phyloP scores from a whole-genome alignment of 2,888 invertebrate genomes.

The Lycia hirtaria region DNA sequence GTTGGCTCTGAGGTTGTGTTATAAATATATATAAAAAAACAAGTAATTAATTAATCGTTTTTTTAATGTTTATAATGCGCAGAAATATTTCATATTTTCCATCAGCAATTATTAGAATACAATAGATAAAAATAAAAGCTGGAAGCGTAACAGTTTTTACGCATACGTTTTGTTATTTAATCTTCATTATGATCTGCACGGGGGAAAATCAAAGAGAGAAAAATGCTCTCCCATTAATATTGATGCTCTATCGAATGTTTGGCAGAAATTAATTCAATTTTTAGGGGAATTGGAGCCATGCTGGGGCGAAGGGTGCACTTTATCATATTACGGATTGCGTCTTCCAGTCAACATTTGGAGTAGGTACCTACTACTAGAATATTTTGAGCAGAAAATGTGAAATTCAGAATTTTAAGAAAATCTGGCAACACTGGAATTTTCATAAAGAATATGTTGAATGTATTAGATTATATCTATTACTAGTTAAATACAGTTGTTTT shows the following conservation, averaged over 20 bases:
- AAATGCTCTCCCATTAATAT: conserved; percentile 66
- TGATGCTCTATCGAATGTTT: conserved; percentile 71
- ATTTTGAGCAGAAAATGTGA: background rate
- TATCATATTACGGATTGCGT: conserved; percentile 80
- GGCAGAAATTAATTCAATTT: conserved; percentile 77
- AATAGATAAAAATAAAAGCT: background rate
- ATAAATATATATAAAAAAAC: no score
- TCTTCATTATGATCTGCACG: conserved; percentile 15
- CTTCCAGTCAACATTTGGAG: conserved; percentile 49
- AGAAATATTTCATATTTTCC: background rate
- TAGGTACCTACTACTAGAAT: background rate
- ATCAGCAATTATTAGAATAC: background rate
- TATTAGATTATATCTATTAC: no score
- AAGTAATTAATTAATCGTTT: no score
- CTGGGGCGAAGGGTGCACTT: conserved; percentile 58
- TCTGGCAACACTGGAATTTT: no score
- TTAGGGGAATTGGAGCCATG: conserved; percentile 64
- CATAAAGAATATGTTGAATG: no score
- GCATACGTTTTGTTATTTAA: conserved; percentile 24
- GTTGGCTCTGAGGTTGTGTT: no score
- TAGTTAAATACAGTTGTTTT: no score
- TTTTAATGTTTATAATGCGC: no score
- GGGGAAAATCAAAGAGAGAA: conserved; percentile 34
- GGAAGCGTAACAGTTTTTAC: background rate
- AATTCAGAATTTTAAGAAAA: no score